Percentiles rank a stretch among this genome's conserved stretches.
Conservation (phyloP, 1,140 invertebrate genomes). For the Aleiodes sp. region DNA sequence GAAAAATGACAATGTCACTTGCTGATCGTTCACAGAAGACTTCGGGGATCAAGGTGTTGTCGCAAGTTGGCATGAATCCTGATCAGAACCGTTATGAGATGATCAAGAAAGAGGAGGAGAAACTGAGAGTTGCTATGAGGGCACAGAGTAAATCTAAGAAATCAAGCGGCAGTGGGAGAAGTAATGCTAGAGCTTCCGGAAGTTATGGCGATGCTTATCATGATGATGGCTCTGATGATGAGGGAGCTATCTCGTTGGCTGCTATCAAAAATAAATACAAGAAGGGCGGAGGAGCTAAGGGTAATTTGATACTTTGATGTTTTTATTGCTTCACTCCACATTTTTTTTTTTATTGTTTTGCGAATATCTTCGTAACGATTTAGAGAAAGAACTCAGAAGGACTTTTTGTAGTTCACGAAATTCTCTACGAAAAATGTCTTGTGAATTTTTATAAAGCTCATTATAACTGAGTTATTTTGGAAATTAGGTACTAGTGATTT, state of each 20-base stretch:
- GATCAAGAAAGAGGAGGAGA: slow-evolving; percentile 97
- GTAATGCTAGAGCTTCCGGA: slow-evolving; percentile 69
- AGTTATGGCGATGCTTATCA: slow-evolving; percentile 67
- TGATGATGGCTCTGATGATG: slow-evolving; percentile 89
- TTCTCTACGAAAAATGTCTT: too few species aligned
- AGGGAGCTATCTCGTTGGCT: slow-evolving; percentile 88
- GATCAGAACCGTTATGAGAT: slow-evolving; percentile 90
- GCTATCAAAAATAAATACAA: slow-evolving; percentile 97
- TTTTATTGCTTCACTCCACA: slow-evolving; percentile 30
- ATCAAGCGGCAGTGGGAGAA: slow-evolving; percentile 69
- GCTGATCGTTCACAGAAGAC: slow-evolving; percentile 97
- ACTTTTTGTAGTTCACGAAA: too few species aligned
- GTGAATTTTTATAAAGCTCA: too few species aligned
- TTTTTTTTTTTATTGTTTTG: too few species aligned
- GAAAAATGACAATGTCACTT: slow-evolving; percentile 97
- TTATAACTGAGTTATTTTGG: too few species aligned
- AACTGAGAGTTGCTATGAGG: slow-evolving; percentile 85
- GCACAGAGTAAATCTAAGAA: slow-evolving; percentile 75
- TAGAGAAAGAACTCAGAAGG: too few species aligned
- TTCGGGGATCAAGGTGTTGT: slow-evolving; percentile 95
- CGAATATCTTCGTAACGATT: too few species aligned
- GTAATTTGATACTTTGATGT: slow-evolving; percentile 47
- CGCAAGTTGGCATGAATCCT: slow-evolving; percentile 92
- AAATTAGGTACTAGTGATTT: too few species aligned
- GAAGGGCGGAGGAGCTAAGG: slow-evolving; percentile 66